Conservation (phyloP, 2,797 vertebrate species). For the Nannoperca obscura region DNA sequence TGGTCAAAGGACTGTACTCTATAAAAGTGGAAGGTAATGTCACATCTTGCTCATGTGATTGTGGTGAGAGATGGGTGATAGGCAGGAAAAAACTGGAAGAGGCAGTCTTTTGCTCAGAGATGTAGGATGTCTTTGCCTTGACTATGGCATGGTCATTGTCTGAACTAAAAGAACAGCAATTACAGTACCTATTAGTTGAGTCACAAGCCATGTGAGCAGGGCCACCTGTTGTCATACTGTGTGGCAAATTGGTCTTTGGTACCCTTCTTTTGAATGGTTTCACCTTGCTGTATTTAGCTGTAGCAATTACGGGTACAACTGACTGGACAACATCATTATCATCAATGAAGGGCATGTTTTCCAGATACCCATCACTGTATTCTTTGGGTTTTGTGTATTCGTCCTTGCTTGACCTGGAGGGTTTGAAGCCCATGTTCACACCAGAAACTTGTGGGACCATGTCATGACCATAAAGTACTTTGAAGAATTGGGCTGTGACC, state of each 20-base stretch:
- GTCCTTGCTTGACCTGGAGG: conserved; percentile 49
- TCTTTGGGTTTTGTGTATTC: conserved; percentile 39
- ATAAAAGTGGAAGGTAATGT: conserved; percentile 19
- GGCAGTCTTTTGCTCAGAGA: conserved; percentile 12
- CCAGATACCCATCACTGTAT: conserved; percentile 15
- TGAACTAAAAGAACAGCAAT: conserved; percentile 28
- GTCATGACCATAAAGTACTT: conserved; percentile 21
- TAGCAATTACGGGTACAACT: conserved; percentile 15
- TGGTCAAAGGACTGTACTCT: conserved; percentile 40
- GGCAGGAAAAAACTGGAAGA: conserved; percentile 33
- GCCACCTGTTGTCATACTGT: conserved; percentile 5
- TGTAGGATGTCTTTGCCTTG: conserved; percentile 26
- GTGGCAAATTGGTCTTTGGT: conserved; percentile 23
- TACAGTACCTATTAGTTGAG: conserved; percentile 57
- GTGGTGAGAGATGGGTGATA: conserved; percentile 13
- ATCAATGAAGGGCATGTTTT: conserved; percentile 76
- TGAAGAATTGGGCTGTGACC: conserved; percentile 28
- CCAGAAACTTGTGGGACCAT: conserved; percentile 25
- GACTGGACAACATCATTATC: conserved; percentile 47
- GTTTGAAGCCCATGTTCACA: conserved; percentile 36
- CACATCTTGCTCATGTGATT: conserved; percentile 27
- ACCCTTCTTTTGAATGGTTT: conserved; percentile 38
- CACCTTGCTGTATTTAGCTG: conserved; percentile 50
- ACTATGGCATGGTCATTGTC: conserved; percentile 32
- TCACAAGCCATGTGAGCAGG: conserved; percentile 63